phyloP scores from a whole-genome alignment of 2,113 vertebrate genomes.

The Pelecanoides urinatrix region DNA sequence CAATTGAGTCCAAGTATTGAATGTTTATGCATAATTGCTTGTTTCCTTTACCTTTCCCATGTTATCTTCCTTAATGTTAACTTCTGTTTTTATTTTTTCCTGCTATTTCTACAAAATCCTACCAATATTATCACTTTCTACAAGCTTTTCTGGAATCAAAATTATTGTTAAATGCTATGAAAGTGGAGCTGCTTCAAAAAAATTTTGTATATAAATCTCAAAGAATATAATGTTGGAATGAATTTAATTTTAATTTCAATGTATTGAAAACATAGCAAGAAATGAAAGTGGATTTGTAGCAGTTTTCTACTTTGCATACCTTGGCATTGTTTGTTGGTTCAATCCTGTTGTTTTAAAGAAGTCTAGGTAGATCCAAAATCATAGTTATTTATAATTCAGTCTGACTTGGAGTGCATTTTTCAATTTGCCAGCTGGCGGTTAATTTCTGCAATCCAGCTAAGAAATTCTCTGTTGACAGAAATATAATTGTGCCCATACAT shows the following conservation, averaged over 20 bases:
- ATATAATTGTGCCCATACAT: background rate
- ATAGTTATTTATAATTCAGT: background rate
- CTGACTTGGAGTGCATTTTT: background rate
- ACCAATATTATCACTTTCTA: background rate
- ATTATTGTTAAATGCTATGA: background rate
- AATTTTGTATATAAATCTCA: background rate
- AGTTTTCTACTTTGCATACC: background rate
- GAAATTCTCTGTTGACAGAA: background rate
- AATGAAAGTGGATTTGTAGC: background rate
- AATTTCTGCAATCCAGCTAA: background rate
- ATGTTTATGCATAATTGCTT: background rate
- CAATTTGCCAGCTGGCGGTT: background rate
- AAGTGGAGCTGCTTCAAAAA: background rate
- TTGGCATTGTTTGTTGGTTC: background rate
- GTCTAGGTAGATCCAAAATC: background rate
- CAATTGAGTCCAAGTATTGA: background rate
- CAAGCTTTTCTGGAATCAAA: background rate
- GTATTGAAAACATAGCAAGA: background rate
- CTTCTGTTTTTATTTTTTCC: background rate
- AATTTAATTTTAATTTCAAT: background rate
- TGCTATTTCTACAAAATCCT: background rate
- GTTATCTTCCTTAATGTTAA: background rate
- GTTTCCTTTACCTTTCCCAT: background rate
- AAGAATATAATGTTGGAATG: rapidly evolving
- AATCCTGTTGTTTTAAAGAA: background rate